Evolutionary conservation across 2,797 vertebrate species (phyloP), one percentile per base, ranked within the genome.

Genomic region (Alfaro cultratus): DNA sequence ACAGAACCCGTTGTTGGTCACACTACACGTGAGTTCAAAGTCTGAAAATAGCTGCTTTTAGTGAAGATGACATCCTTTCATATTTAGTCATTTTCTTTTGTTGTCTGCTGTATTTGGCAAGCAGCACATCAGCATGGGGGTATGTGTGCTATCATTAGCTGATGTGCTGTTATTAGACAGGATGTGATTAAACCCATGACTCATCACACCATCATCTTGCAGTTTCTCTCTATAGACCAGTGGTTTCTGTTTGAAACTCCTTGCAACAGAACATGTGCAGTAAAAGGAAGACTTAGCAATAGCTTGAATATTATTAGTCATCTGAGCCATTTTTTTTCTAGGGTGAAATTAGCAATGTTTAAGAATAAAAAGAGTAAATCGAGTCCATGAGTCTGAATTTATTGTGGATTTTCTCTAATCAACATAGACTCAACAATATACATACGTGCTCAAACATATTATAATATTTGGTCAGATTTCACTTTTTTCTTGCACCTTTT

Each of bases 1-100:
- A 86, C 96, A 92, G 78, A 94, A 95, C 43, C 93, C 97, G 0
- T 77, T 97, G 76, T 95, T 99, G 85, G 96, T 99, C 31, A 96
- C 96, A 0, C 93, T 99, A 62, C 98, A 99, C 0, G 98, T 99
- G 91, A 96, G 97, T 96, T 72, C 41, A 36, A 36, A 9, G 31
- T 67, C 62, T 62, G n/a, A n/a, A 29, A 46, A 46, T 16, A 13
- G 41, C 41, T 45, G 68, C 26, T 71, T 71, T 46, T 8, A 46
- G 68, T 45, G 39, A 11, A 43, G 41, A 29, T 71, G 23, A n/a
- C 5, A 5, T 43, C 1, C 7, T 2, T 46, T 71, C 68, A 71
- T 8, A 4, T 15, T 16, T 16, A 71, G 26, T 45, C 68, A n/a
- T 70, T 15, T 43, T 43, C 39, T 43, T 70, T 15, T 70, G 1